Base-by-base conservation (phyloP, 2,888 invertebrate species). In the Gymnocheta viridis region DNA sequence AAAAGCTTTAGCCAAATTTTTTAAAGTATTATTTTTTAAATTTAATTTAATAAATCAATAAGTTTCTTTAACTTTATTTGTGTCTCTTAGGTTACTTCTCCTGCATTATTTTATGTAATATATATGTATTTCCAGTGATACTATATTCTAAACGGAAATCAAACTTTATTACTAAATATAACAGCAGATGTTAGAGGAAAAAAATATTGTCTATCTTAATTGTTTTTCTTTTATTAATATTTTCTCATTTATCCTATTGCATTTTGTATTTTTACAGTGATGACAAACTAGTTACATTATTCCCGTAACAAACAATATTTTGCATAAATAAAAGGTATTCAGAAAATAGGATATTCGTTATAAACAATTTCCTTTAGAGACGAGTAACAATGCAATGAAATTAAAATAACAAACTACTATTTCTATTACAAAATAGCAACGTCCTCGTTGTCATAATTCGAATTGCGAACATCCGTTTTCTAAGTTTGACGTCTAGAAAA, bases 401-500 rank as follows among this genome's bases (percentile, higher is more conserved):
- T 49, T 35, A 73, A 24, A 56, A 47, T 27, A 64, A 54, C 10
- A 56, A 62, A 79, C 24, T 35, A 60, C 17, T 19, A 60, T 27
- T 62, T 29, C 22, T 51, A 62, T 51, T 62, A 44, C 22, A 78
- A 70, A n/a, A 70, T 44, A 76, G n/a, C 29, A 74, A 41, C 27
- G 49, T 64, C 74, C 62, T 51, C 17, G 17, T n/a, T 27, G 5
- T 24, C 51, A 29, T 62, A 49, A 62, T 64, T 54, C 24, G 10
- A 27, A 66, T 66, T 76, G 69, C 54, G 32, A 19, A 47, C 70
- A 62, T 79, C 70, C 78, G 78, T 70, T 79, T 64, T 29, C 22
- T 54, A 27, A 51, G 49, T 49, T 54, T 64, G 41, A 12, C 19
- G 62, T 35, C 29, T 22, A n/a, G 38, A 17, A 22, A 56, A 14